Percentiles rank a stretch among this genome's conserved stretches.
These are phyloP conservation scores for Chaetorhynchus papuensis DNA, from an alignment of 2,113 vertebrate genomes.

Conservation along the genomic window DNA sequence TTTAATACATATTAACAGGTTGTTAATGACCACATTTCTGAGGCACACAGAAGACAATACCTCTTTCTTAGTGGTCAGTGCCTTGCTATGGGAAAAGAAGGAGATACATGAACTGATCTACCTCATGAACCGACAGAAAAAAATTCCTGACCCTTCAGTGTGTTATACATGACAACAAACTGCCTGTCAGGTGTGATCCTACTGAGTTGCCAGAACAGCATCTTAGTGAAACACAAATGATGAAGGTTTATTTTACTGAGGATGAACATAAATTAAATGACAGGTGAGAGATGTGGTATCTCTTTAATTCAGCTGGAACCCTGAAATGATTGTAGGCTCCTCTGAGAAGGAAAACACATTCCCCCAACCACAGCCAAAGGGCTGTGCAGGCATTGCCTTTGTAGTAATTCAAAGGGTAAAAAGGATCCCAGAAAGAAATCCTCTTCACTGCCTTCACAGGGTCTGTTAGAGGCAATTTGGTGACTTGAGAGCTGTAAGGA, in stretches of 20 bases:
- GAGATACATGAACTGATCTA: not conserved
- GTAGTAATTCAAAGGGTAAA: not conserved
- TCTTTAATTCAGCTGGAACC: not conserved
- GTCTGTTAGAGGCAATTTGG: not conserved
- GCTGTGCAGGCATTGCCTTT: not conserved
- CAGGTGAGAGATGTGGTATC: rapidly evolving
- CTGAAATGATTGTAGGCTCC: not conserved
- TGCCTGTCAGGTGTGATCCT: not conserved
- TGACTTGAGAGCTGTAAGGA: not conserved
- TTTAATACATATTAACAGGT: not conserved
- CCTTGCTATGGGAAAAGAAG: not conserved
- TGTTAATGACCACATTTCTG: not conserved
- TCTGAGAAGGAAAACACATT: not conserved
- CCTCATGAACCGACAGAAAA: not conserved
- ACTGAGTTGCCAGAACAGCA: not conserved
- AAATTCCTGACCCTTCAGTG: not conserved
- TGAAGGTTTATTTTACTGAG: not conserved
- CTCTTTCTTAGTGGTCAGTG: not conserved
- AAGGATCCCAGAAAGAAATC: not conserved
- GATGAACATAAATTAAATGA: not conserved
- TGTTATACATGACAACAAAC: not conserved
- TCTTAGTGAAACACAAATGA: not conserved
- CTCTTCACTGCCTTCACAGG: not conserved
- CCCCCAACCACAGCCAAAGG: not conserved
- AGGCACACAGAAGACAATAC: not conserved